Base-by-base conservation (phyloP, 2,797 vertebrate genomes). In the Sandelia bainsii region DNA sequence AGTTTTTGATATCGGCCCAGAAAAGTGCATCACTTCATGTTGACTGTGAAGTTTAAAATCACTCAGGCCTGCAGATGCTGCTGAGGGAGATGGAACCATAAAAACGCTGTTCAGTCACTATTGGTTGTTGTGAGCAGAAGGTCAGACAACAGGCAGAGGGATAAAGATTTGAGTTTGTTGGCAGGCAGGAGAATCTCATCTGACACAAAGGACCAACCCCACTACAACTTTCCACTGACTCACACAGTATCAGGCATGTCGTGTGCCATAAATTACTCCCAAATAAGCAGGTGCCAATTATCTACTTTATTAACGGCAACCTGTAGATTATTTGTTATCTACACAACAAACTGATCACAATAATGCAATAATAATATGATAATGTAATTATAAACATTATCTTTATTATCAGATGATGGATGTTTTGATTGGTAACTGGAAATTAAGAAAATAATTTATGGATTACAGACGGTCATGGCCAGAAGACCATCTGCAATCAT, bases 121-220 rank as follows among this genome's bases (percentile, higher is more conserved):
- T 61, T 63, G 75, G 62, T 68, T 72, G 63, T 57, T 42, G 59
- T 45, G 64, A 77, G 58, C 72, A 77, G 72, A 70, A 84, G 91
- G 87, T 88, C 84, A 79, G 65, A 67, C 62, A 50, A 63, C 69
- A 70, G 57, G 62, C 75, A 70, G 69, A 69, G 42, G 69, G 66
- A 74, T 82, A 82, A 75, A 79, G 53, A 93, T 94, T 92, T 94
- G 84, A 91, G 91, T 93, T 91, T 90, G 69, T 75, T 87, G 93
- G 93, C 92, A 92, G 91, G 20, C 23, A 5, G 58, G 49, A 70
- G 45, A 58, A 54, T 75, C 72, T 77, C 59, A 54, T 67, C 79
- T 53, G 81, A 69, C 66, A 75, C 70, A 60, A 60, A 19, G 46
- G 32, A 61, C 27, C 34, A 44, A 13, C 56, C 5, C 48, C 75